Percentiles rank a stretch among this genome's conserved stretches.
phyloP scores from a whole-genome alignment of 2,113 vertebrate genomes.

The Aegithalos caudatus region DNA sequence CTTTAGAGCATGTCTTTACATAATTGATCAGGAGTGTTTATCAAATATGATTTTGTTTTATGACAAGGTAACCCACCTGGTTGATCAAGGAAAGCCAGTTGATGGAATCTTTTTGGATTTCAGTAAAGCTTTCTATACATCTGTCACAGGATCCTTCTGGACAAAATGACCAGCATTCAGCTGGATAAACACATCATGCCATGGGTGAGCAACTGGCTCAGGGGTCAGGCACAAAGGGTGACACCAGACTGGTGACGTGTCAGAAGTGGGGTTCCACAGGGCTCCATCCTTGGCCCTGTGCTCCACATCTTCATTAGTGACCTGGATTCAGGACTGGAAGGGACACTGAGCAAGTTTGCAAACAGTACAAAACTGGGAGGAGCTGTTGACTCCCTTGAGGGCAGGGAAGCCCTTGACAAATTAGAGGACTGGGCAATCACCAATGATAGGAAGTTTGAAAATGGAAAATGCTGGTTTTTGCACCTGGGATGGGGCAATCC shows the following conservation, averaged over 20 bases:
- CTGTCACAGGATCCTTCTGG: neutral
- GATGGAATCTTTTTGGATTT: neutral
- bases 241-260: neutral
- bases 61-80: neutral
- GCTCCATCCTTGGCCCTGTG: no score
- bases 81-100: neutral
- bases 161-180: neutral
- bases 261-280: neutral
- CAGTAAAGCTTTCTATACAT: neutral
- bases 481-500: neutral
- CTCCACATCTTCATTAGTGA: neutral
- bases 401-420: neutral
- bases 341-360: no score
- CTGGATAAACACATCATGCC: neutral
- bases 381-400: neutral
- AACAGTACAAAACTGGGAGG: neutral
- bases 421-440: neutral
- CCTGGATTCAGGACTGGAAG: neutral
- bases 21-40: neutral
- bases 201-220: neutral
- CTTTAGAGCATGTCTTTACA: neutral
- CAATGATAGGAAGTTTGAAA: no score
- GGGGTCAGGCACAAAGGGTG: rapidly evolving
- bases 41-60: neutral
- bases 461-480: neutral